Evolutionary conservation across 2,113 vertebrate genomes (phyloP).

Genomic region (Oxyura jamaicensis): DNA sequence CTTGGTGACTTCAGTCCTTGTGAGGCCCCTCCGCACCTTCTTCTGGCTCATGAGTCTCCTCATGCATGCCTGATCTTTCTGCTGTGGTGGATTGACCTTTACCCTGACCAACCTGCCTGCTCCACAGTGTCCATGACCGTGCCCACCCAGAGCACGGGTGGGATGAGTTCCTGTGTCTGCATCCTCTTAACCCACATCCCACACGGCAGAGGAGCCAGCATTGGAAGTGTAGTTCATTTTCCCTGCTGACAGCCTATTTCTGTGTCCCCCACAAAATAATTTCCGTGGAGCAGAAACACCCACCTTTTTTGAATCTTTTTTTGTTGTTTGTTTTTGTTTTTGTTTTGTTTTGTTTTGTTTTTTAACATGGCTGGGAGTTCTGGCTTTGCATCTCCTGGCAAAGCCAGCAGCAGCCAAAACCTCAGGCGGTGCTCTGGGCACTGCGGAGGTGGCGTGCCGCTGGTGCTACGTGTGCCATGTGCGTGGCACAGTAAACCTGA

Average conservation of each 20-base stretch:
- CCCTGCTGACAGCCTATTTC: neutral
- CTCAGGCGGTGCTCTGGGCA: accelerated
- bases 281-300: neutral
- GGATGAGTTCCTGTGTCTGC: neutral
- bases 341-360: neutral
- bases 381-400: neutral
- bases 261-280: neutral
- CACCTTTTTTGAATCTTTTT: neutral
- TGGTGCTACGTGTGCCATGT: neutral
- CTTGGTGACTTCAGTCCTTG: neutral
- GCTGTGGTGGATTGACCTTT: neutral
- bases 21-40: neutral
- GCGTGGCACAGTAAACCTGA: conserved; percentile 54
- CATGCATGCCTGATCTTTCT: neutral
- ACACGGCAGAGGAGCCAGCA: accelerated
- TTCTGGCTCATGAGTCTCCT: neutral
- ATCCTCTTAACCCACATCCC: neutral
- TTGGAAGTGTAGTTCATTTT: neutral
- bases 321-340: neutral
- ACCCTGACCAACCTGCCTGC: neutral
- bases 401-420: neutral
- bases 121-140: neutral
- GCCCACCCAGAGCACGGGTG: too few relatives aligned
- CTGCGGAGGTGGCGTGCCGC: neutral
- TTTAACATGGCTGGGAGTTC: neutral